phyloP scores from a whole-genome alignment of 2,888 invertebrate genomes.

The Drosophila peninsularis region DNA sequence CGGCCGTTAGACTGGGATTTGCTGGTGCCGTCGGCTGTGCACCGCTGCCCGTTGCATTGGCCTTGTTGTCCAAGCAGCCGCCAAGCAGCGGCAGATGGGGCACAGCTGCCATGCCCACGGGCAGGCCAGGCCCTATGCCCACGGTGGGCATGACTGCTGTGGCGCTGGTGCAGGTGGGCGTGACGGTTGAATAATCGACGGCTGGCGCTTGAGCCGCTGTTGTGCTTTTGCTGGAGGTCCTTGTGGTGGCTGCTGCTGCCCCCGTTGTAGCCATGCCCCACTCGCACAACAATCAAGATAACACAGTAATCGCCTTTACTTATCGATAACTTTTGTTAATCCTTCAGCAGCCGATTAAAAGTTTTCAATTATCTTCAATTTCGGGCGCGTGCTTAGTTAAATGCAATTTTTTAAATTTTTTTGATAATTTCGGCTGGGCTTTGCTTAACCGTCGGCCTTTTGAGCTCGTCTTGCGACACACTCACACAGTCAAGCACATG shows the following conservation, averaged over 20 bases:
- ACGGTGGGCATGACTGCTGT: constrained; percentile 87
- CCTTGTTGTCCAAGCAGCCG: constrained; percentile 40
- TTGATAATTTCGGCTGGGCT: background rate
- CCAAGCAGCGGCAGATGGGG: constrained; percentile 63
- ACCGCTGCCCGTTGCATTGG: constrained; percentile 29
- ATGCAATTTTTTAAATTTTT: background rate
- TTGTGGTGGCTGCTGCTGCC: constrained; percentile 72
- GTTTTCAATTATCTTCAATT: background rate
- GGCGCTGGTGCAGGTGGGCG: constrained; percentile 36
- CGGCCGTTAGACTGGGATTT: constrained; percentile 30
- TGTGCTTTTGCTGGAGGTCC: constrained; percentile 79
- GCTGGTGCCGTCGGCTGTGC: constrained; percentile 63
- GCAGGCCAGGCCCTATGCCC: constrained; percentile 43
- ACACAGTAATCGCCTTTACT: constrained; percentile 1
- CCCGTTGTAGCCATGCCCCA: constrained; percentile 73
- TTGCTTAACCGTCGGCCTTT: constrained; percentile 39
- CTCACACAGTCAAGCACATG: constrained; percentile 6
- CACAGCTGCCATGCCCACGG: constrained; percentile 61
- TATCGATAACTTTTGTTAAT: constrained; percentile 1
- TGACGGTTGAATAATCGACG: constrained; percentile 25
- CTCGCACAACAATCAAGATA: constrained; percentile 17
- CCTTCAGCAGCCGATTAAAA: background rate
- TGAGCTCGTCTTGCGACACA: constrained; percentile 43
- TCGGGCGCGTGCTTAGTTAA: constrained; percentile 17
- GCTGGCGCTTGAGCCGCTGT: constrained; percentile 25